Conservation (phyloP, 2,113 vertebrate species). For the Ifrita kowaldi region DNA sequence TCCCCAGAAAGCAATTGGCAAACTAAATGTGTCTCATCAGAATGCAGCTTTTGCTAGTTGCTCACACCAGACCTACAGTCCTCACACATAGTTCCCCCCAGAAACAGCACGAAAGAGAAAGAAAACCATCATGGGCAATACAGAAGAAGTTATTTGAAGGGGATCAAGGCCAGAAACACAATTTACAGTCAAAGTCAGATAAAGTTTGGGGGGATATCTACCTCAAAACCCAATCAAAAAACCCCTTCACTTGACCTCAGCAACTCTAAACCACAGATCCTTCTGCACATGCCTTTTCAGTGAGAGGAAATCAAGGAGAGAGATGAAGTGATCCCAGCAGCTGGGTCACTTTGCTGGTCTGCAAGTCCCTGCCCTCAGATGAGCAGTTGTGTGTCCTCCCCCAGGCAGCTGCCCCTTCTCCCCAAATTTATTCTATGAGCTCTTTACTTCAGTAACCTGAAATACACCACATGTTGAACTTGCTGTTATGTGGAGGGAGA, state of each 20-base stretch:
- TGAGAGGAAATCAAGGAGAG: neutral
- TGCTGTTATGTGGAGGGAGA: neutral
- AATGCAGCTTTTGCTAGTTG: neutral
- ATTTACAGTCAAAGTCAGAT: neutral
- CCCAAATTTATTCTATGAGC: neutral
- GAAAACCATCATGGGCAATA: neutral
- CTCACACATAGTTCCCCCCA: fast-evolving
- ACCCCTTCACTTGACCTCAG: fast-evolving
- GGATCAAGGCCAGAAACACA: neutral
- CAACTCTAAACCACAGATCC: neutral
- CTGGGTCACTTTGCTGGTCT: neutral
- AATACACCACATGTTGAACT: neutral
- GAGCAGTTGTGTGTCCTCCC: neutral
- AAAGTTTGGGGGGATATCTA: fast-evolving
- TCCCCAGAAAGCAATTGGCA: neutral
- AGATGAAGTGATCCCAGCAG: neutral
- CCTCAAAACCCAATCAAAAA: neutral
- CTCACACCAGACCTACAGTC: neutral
- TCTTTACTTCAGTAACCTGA: neutral
- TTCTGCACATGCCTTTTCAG: neutral
- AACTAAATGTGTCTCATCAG: neutral
- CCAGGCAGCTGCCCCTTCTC: neutral
- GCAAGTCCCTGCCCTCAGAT: neutral
- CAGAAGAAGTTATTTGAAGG: neutral
- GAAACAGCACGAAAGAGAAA: neutral